These are phyloP conservation scores for Ceratotherium simum DNA, from an alignment of 2,113 vertebrate species.

Conservation along the genomic window DNA sequence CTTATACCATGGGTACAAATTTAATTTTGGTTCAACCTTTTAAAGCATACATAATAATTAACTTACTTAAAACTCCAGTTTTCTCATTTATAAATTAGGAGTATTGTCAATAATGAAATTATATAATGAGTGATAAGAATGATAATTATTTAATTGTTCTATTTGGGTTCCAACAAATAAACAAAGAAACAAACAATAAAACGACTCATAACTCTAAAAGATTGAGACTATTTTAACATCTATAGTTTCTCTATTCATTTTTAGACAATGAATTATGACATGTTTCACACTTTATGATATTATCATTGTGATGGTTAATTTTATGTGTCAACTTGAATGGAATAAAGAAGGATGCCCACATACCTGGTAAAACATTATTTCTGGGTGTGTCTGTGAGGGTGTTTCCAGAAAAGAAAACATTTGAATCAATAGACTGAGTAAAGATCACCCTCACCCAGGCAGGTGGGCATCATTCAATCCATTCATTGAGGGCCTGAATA, in stretches of 20 bases:
- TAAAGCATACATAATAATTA: background rate
- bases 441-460: background rate
- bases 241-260: background rate
- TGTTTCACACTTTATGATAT: background rate
- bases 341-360: background rate
- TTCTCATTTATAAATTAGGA: constrained; percentile 13
- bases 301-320: background rate
- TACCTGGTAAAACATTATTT: background rate
- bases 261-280: background rate
- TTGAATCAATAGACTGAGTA: background rate
- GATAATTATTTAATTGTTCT: background rate
- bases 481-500: background rate
- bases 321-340: background rate
- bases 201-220: background rate
- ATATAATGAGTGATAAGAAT: background rate
- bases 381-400: background rate
- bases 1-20: background rate
- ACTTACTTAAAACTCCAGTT: background rate
- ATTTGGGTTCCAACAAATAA: background rate
- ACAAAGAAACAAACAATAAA: background rate
- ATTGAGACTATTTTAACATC: background rate
- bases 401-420: background rate
- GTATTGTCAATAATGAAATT: background rate
- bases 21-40: background rate
- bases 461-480: background rate